Conservation (phyloP, 2,888 invertebrate genomes). For the Papilio elwesi region DNA sequence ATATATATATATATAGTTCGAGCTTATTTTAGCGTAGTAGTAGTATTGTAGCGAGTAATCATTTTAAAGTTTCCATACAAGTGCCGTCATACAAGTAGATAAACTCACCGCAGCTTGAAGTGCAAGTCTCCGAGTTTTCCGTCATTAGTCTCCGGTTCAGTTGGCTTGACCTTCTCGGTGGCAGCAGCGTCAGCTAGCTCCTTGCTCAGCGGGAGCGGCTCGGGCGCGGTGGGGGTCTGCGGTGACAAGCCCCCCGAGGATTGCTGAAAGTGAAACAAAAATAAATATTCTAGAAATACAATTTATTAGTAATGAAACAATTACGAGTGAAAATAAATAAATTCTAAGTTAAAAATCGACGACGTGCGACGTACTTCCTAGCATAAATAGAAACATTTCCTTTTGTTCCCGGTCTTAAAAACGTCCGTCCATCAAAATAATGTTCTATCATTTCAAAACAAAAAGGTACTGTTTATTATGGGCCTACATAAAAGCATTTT, state of each 20-base stretch:
- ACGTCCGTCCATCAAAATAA: constrained; percentile 13
- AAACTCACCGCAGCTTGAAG: constrained; percentile 90
- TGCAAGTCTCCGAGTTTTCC: constrained; percentile 93
- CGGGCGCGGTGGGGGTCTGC: constrained; percentile 69
- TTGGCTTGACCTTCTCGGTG: constrained; percentile 72
- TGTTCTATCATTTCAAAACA: background rate
- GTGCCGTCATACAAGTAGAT: background rate
- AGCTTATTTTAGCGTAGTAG: too few relatives aligned
- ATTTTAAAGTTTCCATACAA: too few relatives aligned
- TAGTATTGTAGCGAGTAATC: too few relatives aligned
- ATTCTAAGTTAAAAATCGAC: too few relatives aligned
- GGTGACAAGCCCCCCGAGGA: constrained; percentile 70
- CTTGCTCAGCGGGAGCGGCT: constrained; percentile 76
- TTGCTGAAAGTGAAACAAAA: constrained; percentile 45
- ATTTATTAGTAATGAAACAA: too few relatives aligned
- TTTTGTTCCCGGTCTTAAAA: background rate
- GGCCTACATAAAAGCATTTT: background rate
- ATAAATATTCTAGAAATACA: background rate
- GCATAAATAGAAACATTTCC: constrained; percentile 1
- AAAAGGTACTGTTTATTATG: background rate
- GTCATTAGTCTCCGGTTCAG: constrained; percentile 81
- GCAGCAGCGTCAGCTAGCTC: constrained; percentile 77
- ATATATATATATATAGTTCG: too few relatives aligned
- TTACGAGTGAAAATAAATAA: too few relatives aligned
- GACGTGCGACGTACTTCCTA: background rate